phyloP scores from a whole-genome alignment of 2,888 invertebrate genomes.

The Metopia argyrocephala region DNA sequence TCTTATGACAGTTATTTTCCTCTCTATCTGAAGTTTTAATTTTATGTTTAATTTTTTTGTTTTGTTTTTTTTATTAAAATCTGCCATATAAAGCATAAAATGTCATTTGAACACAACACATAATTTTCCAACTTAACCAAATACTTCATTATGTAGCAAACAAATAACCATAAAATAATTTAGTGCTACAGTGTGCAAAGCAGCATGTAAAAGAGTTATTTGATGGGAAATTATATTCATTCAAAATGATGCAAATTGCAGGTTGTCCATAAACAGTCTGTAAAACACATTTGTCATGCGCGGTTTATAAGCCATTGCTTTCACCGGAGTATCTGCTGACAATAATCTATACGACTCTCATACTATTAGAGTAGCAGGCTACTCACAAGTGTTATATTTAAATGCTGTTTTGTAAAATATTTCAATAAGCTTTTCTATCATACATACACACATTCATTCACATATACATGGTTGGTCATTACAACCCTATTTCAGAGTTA shows the following conservation, averaged over 20 bases:
- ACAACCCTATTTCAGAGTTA: too few relatives aligned
- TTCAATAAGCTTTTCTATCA: too few relatives aligned
- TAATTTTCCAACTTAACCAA: slow-evolving; percentile 25
- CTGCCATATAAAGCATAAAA: slow-evolving; percentile 44
- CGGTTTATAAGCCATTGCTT: too few relatives aligned
- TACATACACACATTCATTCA: too few relatives aligned
- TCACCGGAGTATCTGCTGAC: too few relatives aligned
- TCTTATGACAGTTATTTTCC: slow-evolving; percentile 35
- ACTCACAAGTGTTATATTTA: too few relatives aligned
- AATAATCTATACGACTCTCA: too few relatives aligned
- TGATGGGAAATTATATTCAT: neutral
- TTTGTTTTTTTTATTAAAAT: neutral
- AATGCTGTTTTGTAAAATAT: too few relatives aligned
- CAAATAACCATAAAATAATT: slow-evolving; percentile 47
- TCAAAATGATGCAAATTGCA: neutral
- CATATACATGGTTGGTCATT: too few relatives aligned
- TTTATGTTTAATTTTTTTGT: slow-evolving; percentile 5
- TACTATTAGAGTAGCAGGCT: too few relatives aligned
- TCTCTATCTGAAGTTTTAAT: slow-evolving; percentile 9
- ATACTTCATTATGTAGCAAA: slow-evolving; percentile 17
- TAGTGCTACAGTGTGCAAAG: neutral
- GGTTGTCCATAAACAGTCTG: too few relatives aligned
- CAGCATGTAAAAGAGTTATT: neutral
- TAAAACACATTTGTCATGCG: too few relatives aligned
- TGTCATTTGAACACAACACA: slow-evolving; percentile 36